A percentile compares a stretch with the other conserved stretches of the same genome.
Conservation (phyloP, 2,888 invertebrate genomes). For the Agrochola lota region DNA sequence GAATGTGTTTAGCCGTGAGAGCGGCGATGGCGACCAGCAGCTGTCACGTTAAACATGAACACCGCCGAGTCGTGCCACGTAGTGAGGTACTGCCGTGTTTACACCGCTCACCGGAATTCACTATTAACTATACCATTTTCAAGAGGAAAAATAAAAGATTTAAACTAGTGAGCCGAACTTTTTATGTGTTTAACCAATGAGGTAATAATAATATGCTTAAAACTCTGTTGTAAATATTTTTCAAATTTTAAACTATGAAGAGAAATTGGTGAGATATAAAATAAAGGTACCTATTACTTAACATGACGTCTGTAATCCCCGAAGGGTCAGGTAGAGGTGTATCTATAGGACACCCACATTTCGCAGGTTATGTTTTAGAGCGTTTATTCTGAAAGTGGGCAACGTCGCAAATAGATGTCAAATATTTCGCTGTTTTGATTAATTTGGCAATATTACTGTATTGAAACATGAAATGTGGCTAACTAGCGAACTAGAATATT, state of each 20-base stretch:
- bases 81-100: slow-evolving; percentile 14
- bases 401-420: too few relatives aligned
- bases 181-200: not conserved
- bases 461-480: too few relatives aligned
- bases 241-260: not conserved
- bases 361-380: too few relatives aligned
- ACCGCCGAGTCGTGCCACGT: slow-evolving; percentile 15
- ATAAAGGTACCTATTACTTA: not conserved
- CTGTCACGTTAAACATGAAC: slow-evolving; percentile 50
- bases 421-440: too few relatives aligned
- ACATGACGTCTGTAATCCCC: too few relatives aligned
- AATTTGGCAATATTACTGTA: too few relatives aligned
- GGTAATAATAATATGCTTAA: not conserved
- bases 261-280: not conserved
- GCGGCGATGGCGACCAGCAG: slow-evolving; percentile 35
- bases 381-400: too few relatives aligned
- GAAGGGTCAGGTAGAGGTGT: too few relatives aligned
- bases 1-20: slow-evolving; percentile 56
- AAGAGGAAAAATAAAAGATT: slow-evolving; percentile 32
- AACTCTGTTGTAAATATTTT: not conserved
- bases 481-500: too few relatives aligned
- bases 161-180: not conserved
- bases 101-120: slow-evolving; percentile 26
- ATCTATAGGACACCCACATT: too few relatives aligned
- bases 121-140: slow-evolving; percentile 37